phyloP scores from a whole-genome alignment of 2,888 invertebrate species.

The Tryphoninae sp. region DNA sequence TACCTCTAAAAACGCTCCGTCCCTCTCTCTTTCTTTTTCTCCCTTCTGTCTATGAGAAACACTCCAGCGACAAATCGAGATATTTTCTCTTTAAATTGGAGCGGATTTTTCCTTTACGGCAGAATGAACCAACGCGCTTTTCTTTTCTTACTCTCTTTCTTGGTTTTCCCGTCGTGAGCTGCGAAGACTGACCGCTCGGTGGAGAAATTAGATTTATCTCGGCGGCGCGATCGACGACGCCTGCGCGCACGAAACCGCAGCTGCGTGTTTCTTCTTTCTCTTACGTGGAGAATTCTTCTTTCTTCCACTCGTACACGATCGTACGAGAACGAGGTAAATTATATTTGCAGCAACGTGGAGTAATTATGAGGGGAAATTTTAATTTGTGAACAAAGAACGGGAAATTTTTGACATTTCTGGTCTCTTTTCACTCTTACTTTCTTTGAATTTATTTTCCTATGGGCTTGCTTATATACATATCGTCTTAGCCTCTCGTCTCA shows the following conservation, averaged over 20 bases:
- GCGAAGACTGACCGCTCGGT: conserved; percentile 60
- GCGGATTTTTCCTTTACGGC: conserved; percentile 73
- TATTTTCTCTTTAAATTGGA: conserved; percentile 74
- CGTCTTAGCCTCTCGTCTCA: conserved; percentile 61
- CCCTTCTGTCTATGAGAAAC: conserved; percentile 63
- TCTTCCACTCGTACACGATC: neutral
- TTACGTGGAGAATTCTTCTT: neutral
- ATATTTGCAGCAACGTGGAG: conserved; percentile 58
- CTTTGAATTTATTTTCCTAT: neutral
- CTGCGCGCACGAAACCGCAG: conserved; percentile 65
- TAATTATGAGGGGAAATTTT: conserved; percentile 5
- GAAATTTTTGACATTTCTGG: conserved; percentile 51
- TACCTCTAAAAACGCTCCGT: conserved; percentile 45
- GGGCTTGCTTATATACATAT: neutral
- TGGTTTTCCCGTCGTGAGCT: conserved; percentile 59
- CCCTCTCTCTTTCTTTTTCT: conserved; percentile 38
- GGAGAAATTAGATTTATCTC: conserved; percentile 80
- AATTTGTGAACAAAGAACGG: conserved; percentile 57
- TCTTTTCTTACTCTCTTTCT: conserved; percentile 27
- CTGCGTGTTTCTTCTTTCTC: conserved; percentile 47
- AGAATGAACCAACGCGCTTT: conserved; percentile 50
- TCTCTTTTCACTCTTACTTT: conserved; percentile 27
- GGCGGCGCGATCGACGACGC: conserved; percentile 70
- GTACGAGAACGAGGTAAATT: neutral
- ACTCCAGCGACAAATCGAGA: conserved; percentile 37